Conservation (phyloP, 2,113 vertebrate genomes). For the Isurus oxyrinchus region DNA sequence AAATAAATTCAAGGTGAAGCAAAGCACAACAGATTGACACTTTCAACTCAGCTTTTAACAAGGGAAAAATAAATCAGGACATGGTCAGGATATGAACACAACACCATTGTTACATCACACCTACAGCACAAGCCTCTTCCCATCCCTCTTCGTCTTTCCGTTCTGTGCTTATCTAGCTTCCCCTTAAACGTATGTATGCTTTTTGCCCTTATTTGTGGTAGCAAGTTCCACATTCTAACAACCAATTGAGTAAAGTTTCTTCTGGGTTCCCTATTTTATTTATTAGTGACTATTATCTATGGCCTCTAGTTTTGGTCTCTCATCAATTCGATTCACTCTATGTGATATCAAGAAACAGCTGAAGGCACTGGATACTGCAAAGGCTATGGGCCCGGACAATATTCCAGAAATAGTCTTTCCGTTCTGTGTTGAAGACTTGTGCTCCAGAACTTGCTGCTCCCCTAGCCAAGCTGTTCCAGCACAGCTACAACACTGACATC, state of each 20-base stretch:
- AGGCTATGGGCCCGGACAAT: no score
- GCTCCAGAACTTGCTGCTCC: no score
- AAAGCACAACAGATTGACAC: neutral
- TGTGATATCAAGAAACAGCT: no score
- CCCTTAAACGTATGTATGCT: neutral
- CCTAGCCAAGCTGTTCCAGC: no score
- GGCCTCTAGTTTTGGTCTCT: neutral
- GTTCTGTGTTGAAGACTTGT: no score
- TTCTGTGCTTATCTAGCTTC: neutral
- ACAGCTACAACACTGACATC: no score
- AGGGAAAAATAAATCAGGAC: neutral
- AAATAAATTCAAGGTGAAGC: neutral
- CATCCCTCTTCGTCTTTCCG: neutral
- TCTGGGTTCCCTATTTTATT: neutral
- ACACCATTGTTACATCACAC: neutral
- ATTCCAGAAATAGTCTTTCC: no score
- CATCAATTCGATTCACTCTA: neutral
- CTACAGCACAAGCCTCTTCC: neutral
- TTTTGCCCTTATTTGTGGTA: neutral
- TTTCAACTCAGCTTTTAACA: neutral
- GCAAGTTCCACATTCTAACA: neutral
- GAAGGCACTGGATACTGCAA: no score
- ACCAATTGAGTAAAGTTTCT: neutral
- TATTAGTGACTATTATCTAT: neutral
- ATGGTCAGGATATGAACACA: neutral